Base-by-base conservation (phyloP, 2,888 invertebrate species). In the Sarcophaga subvicina region DNA sequence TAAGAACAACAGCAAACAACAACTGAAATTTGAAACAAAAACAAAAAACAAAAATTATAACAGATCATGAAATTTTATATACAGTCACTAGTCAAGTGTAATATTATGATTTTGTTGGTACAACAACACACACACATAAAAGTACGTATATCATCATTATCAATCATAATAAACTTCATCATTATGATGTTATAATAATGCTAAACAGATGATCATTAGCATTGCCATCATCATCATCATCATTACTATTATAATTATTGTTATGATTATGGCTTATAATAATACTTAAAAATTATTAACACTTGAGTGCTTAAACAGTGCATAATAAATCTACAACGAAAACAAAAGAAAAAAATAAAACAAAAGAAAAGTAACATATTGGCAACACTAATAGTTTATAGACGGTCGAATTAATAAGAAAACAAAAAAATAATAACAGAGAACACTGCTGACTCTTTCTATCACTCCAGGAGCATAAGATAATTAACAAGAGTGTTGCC, bases 281-380 rank as follows among this genome's bases (percentile, higher is more conserved):
- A 70, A 67, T 37, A 17, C 54, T 47, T 37, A 72, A 73, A 81
- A 81, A 78, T 85, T 85, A 85, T 85, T 85, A 85, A 85, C 85
- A 85, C 78, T 78, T 85, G 81, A 85, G 85, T 82, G 85, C 78
- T 60, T 81, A 85, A 82, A 47, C 81, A 78, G 78, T 64, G 72
- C 77, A 73, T 75, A 81, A 78, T 66, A 69, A 76, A 71, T 70
- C 64, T 66, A 4, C 5, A 67, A 80, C 71, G 59, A 20, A 20
- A 77, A 59, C 17, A 8, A 8, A 27, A 59, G 27, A 20, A 14
- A 37, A 76, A 27, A 64, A 14, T 25, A 14, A 63, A 60, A 6
- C 25, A 80, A 72, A 47, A 59, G 12, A 37, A 37, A 37, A 37
- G 2, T 37, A 37, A 0, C 37, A 37, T 37, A 37, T 37, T 37